phyloP scores from a whole-genome alignment of 2,888 invertebrate genomes.

The Noctua janthe region DNA sequence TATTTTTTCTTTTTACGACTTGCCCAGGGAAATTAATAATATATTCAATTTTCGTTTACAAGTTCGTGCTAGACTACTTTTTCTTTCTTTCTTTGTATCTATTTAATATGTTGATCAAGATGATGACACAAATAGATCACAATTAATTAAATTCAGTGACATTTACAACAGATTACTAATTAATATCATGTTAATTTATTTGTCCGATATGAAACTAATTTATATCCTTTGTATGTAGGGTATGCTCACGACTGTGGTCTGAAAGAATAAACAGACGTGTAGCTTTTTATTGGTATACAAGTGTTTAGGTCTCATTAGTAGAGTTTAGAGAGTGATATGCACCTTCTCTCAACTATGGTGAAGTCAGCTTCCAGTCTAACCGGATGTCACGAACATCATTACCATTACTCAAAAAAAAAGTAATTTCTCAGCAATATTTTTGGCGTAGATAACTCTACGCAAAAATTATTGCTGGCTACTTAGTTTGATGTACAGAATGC shows the following conservation, averaged over 20 bases:
- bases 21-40: no score
- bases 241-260: background rate
- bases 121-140: conserved; percentile 43
- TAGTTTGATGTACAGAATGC: no score
- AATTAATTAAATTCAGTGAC: conserved; percentile 63
- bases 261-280: background rate
- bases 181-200: conserved; percentile 44
- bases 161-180: conserved; percentile 55
- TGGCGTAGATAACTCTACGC: no score
- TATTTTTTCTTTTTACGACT: no score
- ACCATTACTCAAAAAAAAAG: no score
- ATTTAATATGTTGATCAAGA: background rate
- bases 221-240: background rate
- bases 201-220: conserved; percentile 46
- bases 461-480: no score
- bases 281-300: background rate
- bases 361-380: background rate
- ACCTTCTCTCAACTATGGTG: background rate
- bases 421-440: no score
- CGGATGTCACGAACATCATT: background rate
- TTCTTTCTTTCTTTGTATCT: no score
- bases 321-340: background rate
- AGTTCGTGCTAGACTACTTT: no score
- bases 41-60: no score
- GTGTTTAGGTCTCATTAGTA: background rate